phyloP scores from a whole-genome alignment of 2,888 invertebrate genomes.

The Drosophila neotestacea region DNA sequence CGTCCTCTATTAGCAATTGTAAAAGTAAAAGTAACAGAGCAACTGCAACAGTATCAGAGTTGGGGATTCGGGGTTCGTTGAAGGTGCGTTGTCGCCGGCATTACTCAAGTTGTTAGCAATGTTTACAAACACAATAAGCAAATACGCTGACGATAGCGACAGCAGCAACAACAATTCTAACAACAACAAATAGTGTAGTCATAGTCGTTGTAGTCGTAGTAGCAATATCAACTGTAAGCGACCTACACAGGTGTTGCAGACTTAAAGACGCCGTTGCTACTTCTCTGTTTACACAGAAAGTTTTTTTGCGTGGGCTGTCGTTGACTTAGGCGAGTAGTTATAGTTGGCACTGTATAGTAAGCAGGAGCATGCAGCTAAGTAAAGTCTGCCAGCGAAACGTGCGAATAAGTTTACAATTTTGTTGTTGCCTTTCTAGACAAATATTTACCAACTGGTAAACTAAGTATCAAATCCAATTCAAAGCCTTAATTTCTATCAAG shows the following conservation, averaged over 20 bases:
- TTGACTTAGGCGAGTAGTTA: conserved; percentile 54
- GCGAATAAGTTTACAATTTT: conserved; percentile 69
- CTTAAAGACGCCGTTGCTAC: conserved; percentile 56
- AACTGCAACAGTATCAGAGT: conserved; percentile 12
- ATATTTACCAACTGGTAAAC: conserved; percentile 58
- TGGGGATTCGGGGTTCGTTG: conserved; percentile 1
- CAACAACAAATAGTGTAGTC: conserved; percentile 17
- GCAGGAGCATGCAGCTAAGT: conserved; percentile 49
- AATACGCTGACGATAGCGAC: conserved; percentile 66
- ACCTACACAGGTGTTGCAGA: conserved; percentile 62
- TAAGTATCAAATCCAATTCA: conserved; percentile 29
- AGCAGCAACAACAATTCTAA: conserved; percentile 25
- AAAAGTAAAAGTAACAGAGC: conserved; percentile 45
- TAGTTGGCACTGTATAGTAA: conserved; percentile 54
- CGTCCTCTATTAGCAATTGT: conserved; percentile 64
- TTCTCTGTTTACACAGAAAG: conserved; percentile 67
- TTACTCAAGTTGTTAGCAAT: conserved; percentile 81
- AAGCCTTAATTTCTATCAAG: conserved; percentile 1
- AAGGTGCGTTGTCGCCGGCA: conserved; percentile 73
- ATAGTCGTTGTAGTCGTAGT: conserved; percentile 19
- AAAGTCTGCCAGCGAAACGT: conserved; percentile 69
- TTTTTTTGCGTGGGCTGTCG: conserved; percentile 54
- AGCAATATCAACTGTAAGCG: conserved; percentile 45
- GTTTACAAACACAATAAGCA: conserved; percentile 81
- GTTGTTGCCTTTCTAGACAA: conserved; percentile 37